Percentiles rank a stretch among this genome's conserved stretches.
Evolutionary conservation across 1,140 invertebrate genomes (phyloP).

Genomic region (Nephotettix cincticeps): DNA sequence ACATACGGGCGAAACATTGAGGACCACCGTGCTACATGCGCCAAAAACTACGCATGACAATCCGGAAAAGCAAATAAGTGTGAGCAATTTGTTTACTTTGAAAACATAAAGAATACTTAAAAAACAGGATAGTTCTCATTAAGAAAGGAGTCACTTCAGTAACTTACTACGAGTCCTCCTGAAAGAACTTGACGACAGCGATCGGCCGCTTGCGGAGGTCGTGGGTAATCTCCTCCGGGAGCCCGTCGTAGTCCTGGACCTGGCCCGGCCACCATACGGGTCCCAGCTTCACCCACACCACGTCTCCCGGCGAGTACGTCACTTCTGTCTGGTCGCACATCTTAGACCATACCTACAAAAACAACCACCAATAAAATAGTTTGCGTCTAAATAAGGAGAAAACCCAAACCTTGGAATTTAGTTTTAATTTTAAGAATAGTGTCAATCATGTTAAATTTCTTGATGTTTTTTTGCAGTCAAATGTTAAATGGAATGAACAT

Average conservation of each 20-base stretch:
- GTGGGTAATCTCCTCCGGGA: conserved; percentile 57
- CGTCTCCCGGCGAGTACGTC: conserved; percentile 66
- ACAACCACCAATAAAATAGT: too few relatives aligned
- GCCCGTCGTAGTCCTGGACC: conserved; percentile 61
- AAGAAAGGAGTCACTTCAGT: background rate
- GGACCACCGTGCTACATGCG: too few relatives aligned
- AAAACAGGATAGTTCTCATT: background rate
- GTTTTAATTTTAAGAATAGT: too few relatives aligned
- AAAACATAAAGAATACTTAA: background rate
- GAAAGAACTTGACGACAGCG: conserved; percentile 77
- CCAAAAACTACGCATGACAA: too few relatives aligned
- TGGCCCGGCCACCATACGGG: conserved; percentile 83
- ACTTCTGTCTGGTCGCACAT: conserved; percentile 64
- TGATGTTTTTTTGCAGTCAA: too few relatives aligned
- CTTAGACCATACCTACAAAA: background rate
- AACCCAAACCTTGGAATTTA: too few relatives aligned
- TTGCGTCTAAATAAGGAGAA: too few relatives aligned
- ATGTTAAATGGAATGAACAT: too few relatives aligned
- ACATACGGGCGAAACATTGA: too few relatives aligned
- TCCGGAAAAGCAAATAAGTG: too few relatives aligned
- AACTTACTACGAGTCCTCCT: conserved; percentile 77
- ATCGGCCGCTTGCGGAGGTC: conserved; percentile 66
- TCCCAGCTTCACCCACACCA: conserved; percentile 79
- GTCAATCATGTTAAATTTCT: too few relatives aligned
- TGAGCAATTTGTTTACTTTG: background rate